phyloP scores from a whole-genome alignment of 2,113 vertebrate genomes.

The Zeus faber region DNA sequence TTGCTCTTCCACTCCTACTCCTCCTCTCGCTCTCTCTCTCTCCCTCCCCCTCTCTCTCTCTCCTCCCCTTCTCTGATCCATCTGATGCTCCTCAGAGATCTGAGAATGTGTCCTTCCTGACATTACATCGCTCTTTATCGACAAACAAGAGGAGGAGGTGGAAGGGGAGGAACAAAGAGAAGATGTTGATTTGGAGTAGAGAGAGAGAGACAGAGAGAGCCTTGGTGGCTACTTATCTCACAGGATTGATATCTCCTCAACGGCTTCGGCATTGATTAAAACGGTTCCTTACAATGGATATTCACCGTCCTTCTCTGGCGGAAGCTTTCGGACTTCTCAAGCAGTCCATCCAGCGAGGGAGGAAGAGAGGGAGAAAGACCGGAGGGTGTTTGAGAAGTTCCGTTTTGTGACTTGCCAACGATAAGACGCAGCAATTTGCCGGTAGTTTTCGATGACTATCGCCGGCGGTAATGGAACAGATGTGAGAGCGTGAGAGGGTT shows the following conservation, averaged over 20 bases:
- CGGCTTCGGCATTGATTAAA: conserved; percentile 74
- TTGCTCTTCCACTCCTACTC: background rate
- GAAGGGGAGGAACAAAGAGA: background rate
- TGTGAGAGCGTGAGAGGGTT: too few species aligned
- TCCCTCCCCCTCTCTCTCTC: background rate
- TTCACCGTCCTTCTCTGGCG: conserved; percentile 60
- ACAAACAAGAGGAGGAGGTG: conserved; percentile 58
- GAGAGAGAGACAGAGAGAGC: conserved; percentile 11
- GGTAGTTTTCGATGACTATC: conserved; percentile 75
- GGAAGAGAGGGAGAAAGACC: conserved; percentile 47
- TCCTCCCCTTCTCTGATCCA: conserved; percentile 34
- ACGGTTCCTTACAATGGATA: conserved; percentile 77
- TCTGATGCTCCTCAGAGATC: conserved; percentile 58
- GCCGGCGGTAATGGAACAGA: conserved; percentile 66
- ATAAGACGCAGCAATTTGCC: conserved; percentile 71
- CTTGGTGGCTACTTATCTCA: conserved; percentile 78
- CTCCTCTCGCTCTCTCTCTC: background rate
- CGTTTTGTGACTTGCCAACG: conserved; percentile 68
- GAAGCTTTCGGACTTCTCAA: conserved; percentile 54
- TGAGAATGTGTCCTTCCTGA: conserved; percentile 75
- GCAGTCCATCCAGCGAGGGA: conserved; percentile 21
- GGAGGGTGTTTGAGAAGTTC: conserved; percentile 71
- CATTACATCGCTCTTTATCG: conserved; percentile 74
- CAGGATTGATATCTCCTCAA: conserved; percentile 79
- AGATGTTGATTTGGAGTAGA: background rate